Base-by-base conservation (phyloP, 2,888 invertebrate genomes). In the Drosophila kanekoi region DNA sequence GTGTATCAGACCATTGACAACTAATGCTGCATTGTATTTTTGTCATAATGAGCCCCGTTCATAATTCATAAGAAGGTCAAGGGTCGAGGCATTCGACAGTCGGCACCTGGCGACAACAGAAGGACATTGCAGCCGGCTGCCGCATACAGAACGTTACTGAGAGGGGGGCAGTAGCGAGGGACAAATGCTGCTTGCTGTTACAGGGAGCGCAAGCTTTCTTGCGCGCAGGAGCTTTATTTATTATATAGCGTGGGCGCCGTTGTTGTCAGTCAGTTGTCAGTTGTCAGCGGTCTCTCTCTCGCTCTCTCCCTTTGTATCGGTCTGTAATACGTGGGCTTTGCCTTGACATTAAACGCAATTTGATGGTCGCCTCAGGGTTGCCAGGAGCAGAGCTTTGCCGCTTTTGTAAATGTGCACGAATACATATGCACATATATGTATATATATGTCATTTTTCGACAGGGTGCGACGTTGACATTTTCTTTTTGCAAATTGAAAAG, bases 51-150 rank as follows among this genome's bases (percentile, higher is more conserved):
- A 63, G 72, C 44, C 48, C 58, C 44, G 51, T 48, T 77, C 81
- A 81, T 86, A 81, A 83, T 79, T 85, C 62, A 86, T 65, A 77
- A 77, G 73, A 86, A 81, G 86, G 81, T 81, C 81, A 86, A 83
- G 69, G 87, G 81, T 83, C 82, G 63, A 40, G 53, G 40, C 61
- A 63, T 51, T 45, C 65, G 52, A 66, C 58, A 66, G 61, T 56
- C 61, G 47, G 51, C 75, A 71, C 72, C 74, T 75, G 76, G 76
- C 57, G 10, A 43, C 49, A 51, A n/a, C 40, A 37, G 45, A 56
- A 66, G 53, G 49, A 65, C 56, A 41, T 65, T 48, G 66, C 73
- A 60, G 74, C 74, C 65, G 62, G 63, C 77, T 53, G 61, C 38
- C 54, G n/a, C 18, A 38, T 40, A 23, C 37, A 13, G 44, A 32